These are phyloP conservation scores for Cettia cetti DNA, from an alignment of 2,113 vertebrate genomes.

Conservation along the genomic window DNA sequence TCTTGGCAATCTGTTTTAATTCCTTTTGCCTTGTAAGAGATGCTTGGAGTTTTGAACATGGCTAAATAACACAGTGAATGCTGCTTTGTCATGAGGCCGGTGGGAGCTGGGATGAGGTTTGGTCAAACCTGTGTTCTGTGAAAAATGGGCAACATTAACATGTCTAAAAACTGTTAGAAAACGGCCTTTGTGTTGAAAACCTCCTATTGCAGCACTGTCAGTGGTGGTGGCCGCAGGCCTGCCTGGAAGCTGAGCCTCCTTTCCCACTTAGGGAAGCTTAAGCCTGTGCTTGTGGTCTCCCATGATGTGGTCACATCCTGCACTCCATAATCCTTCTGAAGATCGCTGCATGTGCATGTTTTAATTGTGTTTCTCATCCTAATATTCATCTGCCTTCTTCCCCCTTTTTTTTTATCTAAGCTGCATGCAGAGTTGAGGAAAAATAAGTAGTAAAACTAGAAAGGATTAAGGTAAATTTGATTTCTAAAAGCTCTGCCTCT, in stretches of 20 bases:
- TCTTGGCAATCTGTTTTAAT: background rate
- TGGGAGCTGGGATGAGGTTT: background rate
- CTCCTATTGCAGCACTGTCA: background rate
- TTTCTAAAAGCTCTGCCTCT: background rate
- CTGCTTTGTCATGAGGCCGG: background rate
- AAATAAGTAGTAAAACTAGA: background rate
- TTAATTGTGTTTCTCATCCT: background rate
- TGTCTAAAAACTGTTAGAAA: background rate
- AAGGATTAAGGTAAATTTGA: background rate
- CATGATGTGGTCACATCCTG: background rate
- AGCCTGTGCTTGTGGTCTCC: background rate
- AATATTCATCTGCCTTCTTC: background rate
- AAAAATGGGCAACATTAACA: background rate
- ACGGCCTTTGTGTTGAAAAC: background rate
- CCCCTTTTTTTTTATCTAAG: background rate
- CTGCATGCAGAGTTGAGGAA: background rate
- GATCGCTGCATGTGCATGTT: rapidly evolving
- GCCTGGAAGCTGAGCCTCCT: background rate
- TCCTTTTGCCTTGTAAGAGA: background rate
- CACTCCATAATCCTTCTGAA: background rate
- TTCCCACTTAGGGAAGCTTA: background rate
- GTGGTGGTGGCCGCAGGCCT: background rate
- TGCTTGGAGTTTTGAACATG: background rate
- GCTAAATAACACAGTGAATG: background rate
- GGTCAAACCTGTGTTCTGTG: background rate